Evolutionary conservation across 2,113 vertebrate species (phyloP).

Genomic region (Taurulus bubalis): DNA sequence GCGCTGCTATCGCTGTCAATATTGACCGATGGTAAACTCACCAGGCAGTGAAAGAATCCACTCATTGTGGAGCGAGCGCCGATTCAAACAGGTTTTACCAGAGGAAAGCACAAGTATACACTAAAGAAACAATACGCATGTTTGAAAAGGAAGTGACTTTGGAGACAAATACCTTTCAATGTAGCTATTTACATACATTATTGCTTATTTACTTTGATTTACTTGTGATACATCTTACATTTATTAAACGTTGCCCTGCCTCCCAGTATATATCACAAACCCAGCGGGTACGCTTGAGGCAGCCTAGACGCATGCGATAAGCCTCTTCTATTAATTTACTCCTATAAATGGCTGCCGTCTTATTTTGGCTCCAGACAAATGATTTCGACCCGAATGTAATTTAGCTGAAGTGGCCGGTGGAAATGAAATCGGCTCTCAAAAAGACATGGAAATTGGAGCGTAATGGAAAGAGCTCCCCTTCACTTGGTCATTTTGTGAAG

Average conservation of each 20-base stretch:
- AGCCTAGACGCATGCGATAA: not conserved
- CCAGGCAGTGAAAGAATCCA: constrained; percentile 53
- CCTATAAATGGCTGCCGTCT: not conserved
- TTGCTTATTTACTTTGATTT: not conserved
- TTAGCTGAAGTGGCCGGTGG: constrained; percentile 31
- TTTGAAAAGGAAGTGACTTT: not conserved
- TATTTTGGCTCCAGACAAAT: constrained; percentile 2
- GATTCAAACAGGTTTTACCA: not conserved
- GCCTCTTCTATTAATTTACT: not conserved
- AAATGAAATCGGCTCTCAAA: constrained; percentile 45
- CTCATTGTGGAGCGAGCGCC: not conserved
- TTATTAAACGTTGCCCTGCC: not conserved
- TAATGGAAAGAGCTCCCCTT: constrained; percentile 38
- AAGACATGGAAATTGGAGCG: constrained; percentile 22
- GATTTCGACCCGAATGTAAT: not conserved
- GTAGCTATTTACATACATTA: not conserved
- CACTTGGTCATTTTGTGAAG: not conserved
- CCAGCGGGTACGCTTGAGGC: not conserved
- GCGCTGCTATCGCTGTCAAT: constrained; percentile 36
- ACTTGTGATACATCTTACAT: not conserved
- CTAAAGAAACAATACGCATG: not conserved
- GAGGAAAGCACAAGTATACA: not conserved
- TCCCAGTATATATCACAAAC: not conserved
- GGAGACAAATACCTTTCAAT: not conserved
- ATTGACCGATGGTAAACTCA: constrained; percentile 55